These are phyloP conservation scores for Ormyrus labotus DNA, from an alignment of 2,888 invertebrate genomes.

Conservation along the genomic window DNA sequence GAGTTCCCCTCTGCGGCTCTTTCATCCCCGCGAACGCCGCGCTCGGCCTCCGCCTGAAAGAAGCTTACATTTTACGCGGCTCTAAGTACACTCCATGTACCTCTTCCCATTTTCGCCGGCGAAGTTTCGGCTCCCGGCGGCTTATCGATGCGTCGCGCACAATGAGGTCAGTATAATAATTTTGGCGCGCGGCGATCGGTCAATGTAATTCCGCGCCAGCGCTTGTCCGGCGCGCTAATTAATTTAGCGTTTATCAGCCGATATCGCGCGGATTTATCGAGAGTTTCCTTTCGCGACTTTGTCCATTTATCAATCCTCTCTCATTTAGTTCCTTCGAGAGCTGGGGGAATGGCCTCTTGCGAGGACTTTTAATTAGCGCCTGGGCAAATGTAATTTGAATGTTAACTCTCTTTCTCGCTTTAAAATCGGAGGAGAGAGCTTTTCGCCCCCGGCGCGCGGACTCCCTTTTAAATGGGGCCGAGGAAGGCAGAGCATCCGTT, in stretches of 20 bases:
- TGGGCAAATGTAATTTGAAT: constrained; percentile 45
- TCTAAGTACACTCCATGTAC: too few relatives aligned
- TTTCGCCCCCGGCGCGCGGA: background rate
- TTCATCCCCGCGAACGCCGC: constrained; percentile 4
- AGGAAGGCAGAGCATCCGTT: constrained; percentile 9
- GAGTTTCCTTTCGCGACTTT: background rate
- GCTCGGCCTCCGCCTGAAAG: constrained; percentile 9
- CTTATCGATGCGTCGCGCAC: too few relatives aligned
- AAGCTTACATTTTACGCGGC: constrained; percentile 11
- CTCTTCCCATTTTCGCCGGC: too few relatives aligned
- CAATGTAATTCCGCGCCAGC: too few relatives aligned
- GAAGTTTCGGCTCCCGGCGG: too few relatives aligned
- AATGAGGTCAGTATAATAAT: too few relatives aligned
- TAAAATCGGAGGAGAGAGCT: background rate
- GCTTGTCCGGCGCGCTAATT: too few relatives aligned
- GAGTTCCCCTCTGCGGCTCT: background rate
- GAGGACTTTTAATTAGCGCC: constrained; percentile 50
- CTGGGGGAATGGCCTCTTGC: background rate
- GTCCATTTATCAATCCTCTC: background rate
- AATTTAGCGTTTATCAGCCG: too few relatives aligned
- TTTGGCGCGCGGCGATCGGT: too few relatives aligned
- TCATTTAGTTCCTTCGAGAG: background rate
- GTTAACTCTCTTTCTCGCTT: constrained; percentile 26
- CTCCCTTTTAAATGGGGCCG: constrained; percentile 2
- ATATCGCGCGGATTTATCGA: too few relatives aligned